These are phyloP conservation scores for Mythimna loreyi DNA, from an alignment of 2,888 invertebrate species.

Conservation along the genomic window DNA sequence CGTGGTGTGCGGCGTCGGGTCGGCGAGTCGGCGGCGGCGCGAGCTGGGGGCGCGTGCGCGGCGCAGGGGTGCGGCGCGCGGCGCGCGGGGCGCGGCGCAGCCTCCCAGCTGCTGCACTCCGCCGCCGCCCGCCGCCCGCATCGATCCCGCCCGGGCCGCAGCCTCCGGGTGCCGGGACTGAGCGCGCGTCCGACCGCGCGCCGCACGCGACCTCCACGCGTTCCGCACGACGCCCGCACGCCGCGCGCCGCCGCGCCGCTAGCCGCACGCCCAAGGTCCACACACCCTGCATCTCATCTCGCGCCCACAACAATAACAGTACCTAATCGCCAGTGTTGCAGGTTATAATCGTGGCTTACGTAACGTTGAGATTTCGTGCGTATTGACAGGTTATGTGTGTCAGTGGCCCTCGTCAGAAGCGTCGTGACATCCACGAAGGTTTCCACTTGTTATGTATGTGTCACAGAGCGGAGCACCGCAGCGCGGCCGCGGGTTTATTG, in stretches of 20 bases:
- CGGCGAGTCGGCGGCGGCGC: constrained; percentile 64
- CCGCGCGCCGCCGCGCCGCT: constrained; percentile 72
- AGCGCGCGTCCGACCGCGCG: constrained; percentile 79
- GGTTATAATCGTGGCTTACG: constrained; percentile 84
- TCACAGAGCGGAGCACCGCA: constrained; percentile 30
- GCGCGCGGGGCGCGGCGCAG: constrained; percentile 82
- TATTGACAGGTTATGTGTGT: constrained; percentile 83
- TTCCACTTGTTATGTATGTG: constrained; percentile 49
- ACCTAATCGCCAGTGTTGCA: constrained; percentile 76
- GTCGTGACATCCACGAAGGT: constrained; percentile 58
- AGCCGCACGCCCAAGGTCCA: constrained; percentile 74
- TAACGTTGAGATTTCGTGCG: constrained; percentile 80
- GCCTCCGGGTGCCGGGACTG: constrained; percentile 79
- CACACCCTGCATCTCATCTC: constrained; percentile 82
- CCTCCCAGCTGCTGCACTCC: constrained; percentile 87
- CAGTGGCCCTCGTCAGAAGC: constrained; percentile 66
- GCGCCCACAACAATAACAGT: constrained; percentile 77
- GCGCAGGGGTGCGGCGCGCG: constrained; percentile 56
- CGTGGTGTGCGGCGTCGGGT: constrained; percentile 73
- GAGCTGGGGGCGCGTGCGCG: constrained; percentile 69
- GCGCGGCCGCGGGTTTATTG: constrained; percentile 35
- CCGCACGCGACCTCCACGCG: constrained; percentile 78
- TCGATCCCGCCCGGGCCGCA: constrained; percentile 87
- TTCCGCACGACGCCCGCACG: constrained; percentile 75
- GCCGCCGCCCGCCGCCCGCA: constrained; percentile 90